Evolutionary conservation across 2,888 invertebrate species (phyloP), one percentile per base, ranked within the genome.

Genomic region (Apotomis capreana): DNA sequence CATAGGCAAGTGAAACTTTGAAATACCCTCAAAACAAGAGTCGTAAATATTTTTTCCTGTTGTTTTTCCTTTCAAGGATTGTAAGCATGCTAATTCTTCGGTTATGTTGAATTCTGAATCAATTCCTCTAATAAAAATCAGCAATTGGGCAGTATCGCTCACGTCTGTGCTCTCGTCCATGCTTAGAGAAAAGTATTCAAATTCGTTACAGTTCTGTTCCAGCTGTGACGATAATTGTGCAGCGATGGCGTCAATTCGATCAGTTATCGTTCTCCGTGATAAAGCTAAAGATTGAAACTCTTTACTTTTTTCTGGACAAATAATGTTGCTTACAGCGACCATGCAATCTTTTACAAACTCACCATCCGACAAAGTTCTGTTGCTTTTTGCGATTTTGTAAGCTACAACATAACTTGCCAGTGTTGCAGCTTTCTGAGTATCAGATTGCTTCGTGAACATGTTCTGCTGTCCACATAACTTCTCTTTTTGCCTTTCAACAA

Each of bases 91-190:
- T 70, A 76, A 68, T 58, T 76, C 75, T 72, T 77, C 76, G 51
- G 72, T 76, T 65, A 76, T 69, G 63, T 70, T 73, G 64, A 74
- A 70, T 64, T 74, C 63, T 55, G 69, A 71, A 59, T 75, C 76
- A 72, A 74, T 60, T 69, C 79, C 76, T 78, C 77, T 80, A 73
- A 77, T 74, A 73, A 71, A 68, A 64, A 74, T 74, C 51, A 69
- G 65, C 36, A 64, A 64, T 69, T 76, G 74, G 69, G 75, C 73
- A 63, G 74, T 72, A 57, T 74, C 74, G 62, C 61, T 74, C 65
- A 67, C 72, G 73, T 72, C 79, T 61, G 74, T 76, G 75, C 77
- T 79, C 78, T 78, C 78, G 76, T 80, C 78, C 69, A 76, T 77
- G 67, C 77, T 76, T 51, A 52, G n/a, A 13, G 52, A 52, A n/a